Evolutionary conservation across 1,140 invertebrate genomes (phyloP), one percentile per base, ranked within the genome.

Genomic region (Diorhabda elongata): DNA sequence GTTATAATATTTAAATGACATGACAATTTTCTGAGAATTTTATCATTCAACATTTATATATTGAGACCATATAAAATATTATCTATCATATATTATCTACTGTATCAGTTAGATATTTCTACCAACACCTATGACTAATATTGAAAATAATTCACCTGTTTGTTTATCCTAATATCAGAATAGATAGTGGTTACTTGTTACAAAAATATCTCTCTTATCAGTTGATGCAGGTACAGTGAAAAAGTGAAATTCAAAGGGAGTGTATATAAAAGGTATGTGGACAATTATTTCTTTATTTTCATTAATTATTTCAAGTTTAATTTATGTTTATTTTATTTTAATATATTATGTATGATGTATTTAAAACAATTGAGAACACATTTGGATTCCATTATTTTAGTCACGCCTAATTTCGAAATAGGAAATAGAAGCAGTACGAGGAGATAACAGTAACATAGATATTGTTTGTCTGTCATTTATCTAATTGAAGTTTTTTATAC

Each of bases 181-280:
- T 52, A 61, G 59, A 61, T 61, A 61, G 8, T 1, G 57, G 4
- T 9, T 58, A 58, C 57, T 26, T 58, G 57, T 58, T 58, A 11
- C 57, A 11, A 11, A 11, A 58, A 11, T 26, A 11, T 58, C n/a
- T 58, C 57, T 5, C 57, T 58, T 9, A 58, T 58, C 26, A 58
- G 9, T 26, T 58, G 57, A 26, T 58, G n/a, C n/a, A 58, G 26
- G 9, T 9, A 58, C 26, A 58, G n/a, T 58, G 57, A 11, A 26
- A 11, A 11, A 58, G n/a, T 58, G 57, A 11, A 58, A 26, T 11
- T 9, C 9, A 58, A 26, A 11, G n/a, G n/a, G 26, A 26, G 57
- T 58, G 57, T 58, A 26, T 58, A 11, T 26, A 26, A 58, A 58
- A 58, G 57, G 57, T 58, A 58, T 58, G 57, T 58, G 57, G 9